Evolutionary conservation across 2,888 invertebrate genomes (phyloP), one percentile per base, ranked within the genome.

Genomic region (Eupsilia transversa): DNA sequence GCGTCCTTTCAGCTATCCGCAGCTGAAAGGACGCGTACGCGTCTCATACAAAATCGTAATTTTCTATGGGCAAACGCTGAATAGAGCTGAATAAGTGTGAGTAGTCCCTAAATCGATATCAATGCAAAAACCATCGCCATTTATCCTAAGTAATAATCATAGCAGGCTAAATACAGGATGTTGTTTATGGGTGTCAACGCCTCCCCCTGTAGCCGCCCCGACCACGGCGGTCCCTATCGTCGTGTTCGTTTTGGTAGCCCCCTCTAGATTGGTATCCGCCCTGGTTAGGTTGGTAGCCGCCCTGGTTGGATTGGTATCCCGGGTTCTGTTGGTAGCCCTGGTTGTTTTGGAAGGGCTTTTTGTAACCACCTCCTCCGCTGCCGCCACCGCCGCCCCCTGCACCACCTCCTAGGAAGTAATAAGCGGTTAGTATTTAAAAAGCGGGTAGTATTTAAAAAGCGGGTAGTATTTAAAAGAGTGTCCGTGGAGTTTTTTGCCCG

Each of bases 181-280:
- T 6, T 17, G 10, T n/a, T 33, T 61, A 20, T 12, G 2, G 17
- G 0, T 73, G 82, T 91, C 88, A 93, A 84, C 94, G 92, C 46
- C 95, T 86, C 7, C 95, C 93, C 14, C 95, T 86, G 68, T 91
- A 93, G 0, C 80, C 77, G 0, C 86, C 82, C 0, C 92, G 91
- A 0, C 94, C 93, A 10, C 95, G 86, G 0, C 94, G 90, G 27
- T 95, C 86, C 0, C 95, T 86, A 72, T 96, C 95, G 74, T 96
- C 96, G 72, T 96, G 95, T 49, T 96, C 96, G 82, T 96, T 94
- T 80, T 95, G 95, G 80, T 96, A 96, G 0, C 91, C 91, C 0
- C 90, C 91, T 66, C 88, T 83, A 17, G 66, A 23, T 23, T 89
- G 89, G 52, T 87, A 85, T 60, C 77, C 79, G 0, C 52, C 84